Percentiles rank a stretch among this genome's conserved stretches.
phyloP scores from a whole-genome alignment of 2,888 invertebrate genomes.

The Leptinotarsa rubiginosa region DNA sequence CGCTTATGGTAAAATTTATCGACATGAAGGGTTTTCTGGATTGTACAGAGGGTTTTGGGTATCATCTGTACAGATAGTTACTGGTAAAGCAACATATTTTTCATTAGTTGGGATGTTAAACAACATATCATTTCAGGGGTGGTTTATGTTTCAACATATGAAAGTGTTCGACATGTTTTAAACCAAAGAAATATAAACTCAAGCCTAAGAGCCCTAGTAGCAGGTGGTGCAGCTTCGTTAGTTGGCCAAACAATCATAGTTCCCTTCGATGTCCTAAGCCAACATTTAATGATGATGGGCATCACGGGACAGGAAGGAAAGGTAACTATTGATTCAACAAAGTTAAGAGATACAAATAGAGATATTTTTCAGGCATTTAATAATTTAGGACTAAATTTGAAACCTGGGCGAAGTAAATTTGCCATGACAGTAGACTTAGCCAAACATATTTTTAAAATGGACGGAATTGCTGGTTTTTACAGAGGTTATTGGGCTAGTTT shows the following conservation, averaged over 20 bases:
- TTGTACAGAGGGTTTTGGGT: constrained; percentile 96
- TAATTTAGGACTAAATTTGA: constrained; percentile 79
- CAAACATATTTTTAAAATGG: constrained; percentile 79
- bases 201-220: constrained; percentile 82
- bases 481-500: constrained; percentile 93
- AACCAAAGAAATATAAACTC: constrained; percentile 75
- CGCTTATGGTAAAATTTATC: constrained; percentile 88
- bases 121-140: constrained; percentile 73
- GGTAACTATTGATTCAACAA: constrained; percentile 43
- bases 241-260: constrained; percentile 96
- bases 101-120: not conserved
- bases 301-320: constrained; percentile 58
- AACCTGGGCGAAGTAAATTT: constrained; percentile 73
- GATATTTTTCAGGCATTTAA: constrained; percentile 69
- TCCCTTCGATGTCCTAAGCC: constrained; percentile 96
- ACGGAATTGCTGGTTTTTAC: constrained; percentile 91
- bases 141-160: constrained; percentile 94
- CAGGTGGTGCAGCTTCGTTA: constrained; percentile 90
- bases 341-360: constrained; percentile 14
- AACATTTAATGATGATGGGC: constrained; percentile 95
- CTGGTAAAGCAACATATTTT: constrained; percentile 57
- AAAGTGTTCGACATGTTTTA: constrained; percentile 86
- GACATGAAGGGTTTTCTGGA: constrained; percentile 85
- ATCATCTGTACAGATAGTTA: constrained; percentile 78
- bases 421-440: constrained; percentile 82